phyloP scores from a whole-genome alignment of 2,797 vertebrate genomes.

The Muscicapa comitata region DNA sequence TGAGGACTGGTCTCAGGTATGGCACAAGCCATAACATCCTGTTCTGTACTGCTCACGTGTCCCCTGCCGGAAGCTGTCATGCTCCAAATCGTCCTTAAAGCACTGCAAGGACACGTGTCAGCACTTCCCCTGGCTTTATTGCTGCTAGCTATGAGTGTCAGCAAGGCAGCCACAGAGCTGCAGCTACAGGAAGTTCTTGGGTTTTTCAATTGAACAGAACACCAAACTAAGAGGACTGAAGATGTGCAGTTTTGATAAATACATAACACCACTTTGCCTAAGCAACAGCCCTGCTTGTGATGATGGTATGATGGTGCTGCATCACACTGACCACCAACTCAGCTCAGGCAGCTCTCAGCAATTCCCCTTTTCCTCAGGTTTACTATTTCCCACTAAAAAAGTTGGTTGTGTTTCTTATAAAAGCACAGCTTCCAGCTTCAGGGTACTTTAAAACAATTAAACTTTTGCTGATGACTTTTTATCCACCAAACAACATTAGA shows the following conservation, averaged over 20 bases:
- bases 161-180: not conserved
- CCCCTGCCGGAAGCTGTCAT: accelerated
- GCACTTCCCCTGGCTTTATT: not conserved
- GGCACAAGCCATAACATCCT: not conserved
- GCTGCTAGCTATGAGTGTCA: not conserved
- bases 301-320: accelerated
- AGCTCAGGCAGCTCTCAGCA: not conserved
- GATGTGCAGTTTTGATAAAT: not conserved
- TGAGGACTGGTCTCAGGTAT: not conserved
- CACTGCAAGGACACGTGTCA: not conserved
- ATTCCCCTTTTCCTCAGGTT: not conserved
- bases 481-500: not conserved
- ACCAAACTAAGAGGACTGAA: not conserved
- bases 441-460: not conserved
- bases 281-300: not conserved
- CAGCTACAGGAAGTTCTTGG: not conserved
- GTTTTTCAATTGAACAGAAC: not conserved
- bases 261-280: not conserved
- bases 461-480: not conserved
- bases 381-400: not conserved
- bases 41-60: not conserved
- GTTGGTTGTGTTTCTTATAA: not conserved
- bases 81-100: not conserved
- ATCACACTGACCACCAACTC: not conserved
- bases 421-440: not conserved